A percentile compares a stretch with the other conserved stretches of the same genome.
These are phyloP conservation scores for Caenorhabditis macrosperma DNA, from an alignment of 2,888 invertebrate species.

Conservation along the genomic window DNA sequence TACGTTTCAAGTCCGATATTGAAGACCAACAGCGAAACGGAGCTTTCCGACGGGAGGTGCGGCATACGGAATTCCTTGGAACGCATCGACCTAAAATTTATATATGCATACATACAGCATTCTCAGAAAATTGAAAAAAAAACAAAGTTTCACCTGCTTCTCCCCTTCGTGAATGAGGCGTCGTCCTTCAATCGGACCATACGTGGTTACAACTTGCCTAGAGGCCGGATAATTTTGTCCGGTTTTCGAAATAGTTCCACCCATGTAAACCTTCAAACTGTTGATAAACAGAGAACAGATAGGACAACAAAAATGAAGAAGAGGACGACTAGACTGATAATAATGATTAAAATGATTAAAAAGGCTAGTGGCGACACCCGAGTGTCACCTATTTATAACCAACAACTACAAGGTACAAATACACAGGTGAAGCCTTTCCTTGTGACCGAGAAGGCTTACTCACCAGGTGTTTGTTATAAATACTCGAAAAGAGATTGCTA, in stretches of 20 bases:
- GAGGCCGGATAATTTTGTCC: constrained; percentile 56
- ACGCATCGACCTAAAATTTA: constrained; percentile 64
- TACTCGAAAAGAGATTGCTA: too few relatives aligned
- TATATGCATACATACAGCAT: background rate
- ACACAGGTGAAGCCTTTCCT: background rate
- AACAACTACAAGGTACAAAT: background rate
- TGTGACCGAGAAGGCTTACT: background rate
- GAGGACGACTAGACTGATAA: constrained; percentile 28
- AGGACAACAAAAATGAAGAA: constrained; percentile 1
- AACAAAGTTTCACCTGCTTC: constrained; percentile 50
- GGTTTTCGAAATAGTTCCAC: constrained; percentile 30
- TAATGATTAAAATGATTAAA: constrained; percentile 5
- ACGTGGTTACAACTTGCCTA: constrained; percentile 60
- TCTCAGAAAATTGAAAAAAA: background rate
- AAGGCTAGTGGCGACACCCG: too few relatives aligned
- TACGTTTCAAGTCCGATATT: constrained; percentile 20
- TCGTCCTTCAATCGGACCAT: constrained; percentile 68
- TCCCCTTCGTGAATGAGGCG: constrained; percentile 66
- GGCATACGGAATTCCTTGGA: constrained; percentile 71
- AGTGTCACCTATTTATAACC: background rate
- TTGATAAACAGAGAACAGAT: background rate
- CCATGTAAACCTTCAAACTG: constrained; percentile 27
- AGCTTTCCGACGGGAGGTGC: constrained; percentile 65
- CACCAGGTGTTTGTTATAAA: too few relatives aligned
- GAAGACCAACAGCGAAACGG: constrained; percentile 59